A percentile compares a stretch with the other conserved stretches of the same genome.
Evolutionary conservation across 35 echinoderm and acorn worm species (phyloP).

Genomic region (Lytechinus variegatus): DNA sequence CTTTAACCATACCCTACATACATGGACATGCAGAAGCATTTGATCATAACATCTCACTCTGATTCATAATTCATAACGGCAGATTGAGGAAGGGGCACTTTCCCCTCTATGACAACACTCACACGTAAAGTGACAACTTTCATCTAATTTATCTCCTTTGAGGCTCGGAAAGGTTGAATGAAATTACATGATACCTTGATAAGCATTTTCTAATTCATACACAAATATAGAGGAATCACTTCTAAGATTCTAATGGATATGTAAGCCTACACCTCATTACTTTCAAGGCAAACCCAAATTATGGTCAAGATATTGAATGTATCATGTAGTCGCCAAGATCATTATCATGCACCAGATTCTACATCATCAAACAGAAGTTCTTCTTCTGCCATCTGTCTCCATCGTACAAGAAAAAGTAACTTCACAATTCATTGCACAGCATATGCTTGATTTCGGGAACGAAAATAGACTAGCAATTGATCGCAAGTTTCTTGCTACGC

Average conservation of each 20-base stretch:
- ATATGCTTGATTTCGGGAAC: too few relatives aligned
- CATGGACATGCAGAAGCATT: background rate
- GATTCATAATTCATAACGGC: slow-evolving; percentile 6
- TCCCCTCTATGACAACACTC: background rate
- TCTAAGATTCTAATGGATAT: background rate
- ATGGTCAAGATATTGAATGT: too few relatives aligned
- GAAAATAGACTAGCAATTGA: too few relatives aligned
- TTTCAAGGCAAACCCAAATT: too few relatives aligned
- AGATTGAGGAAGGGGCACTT: slow-evolving; percentile 31
- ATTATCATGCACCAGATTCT: slow-evolving; percentile 88
- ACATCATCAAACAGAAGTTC: slow-evolving; percentile 72
- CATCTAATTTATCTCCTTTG: background rate
- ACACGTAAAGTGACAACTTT: background rate
- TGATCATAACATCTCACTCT: slow-evolving; percentile 11
- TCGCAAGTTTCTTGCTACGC: too few relatives aligned
- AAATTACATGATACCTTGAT: background rate
- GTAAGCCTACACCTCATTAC: background rate
- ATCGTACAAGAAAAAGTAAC: slow-evolving; percentile 94
- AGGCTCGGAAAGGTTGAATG: background rate
- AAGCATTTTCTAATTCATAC: background rate
- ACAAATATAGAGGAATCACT: background rate
- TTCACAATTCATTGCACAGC: too few relatives aligned
- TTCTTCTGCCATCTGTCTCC: slow-evolving; percentile 80
- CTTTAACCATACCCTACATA: too few relatives aligned
- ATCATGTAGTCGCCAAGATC: slow-evolving; percentile 84